These are phyloP conservation scores for Azemiops feae DNA, from an alignment of 2,113 vertebrate species.

Conservation along the genomic window DNA sequence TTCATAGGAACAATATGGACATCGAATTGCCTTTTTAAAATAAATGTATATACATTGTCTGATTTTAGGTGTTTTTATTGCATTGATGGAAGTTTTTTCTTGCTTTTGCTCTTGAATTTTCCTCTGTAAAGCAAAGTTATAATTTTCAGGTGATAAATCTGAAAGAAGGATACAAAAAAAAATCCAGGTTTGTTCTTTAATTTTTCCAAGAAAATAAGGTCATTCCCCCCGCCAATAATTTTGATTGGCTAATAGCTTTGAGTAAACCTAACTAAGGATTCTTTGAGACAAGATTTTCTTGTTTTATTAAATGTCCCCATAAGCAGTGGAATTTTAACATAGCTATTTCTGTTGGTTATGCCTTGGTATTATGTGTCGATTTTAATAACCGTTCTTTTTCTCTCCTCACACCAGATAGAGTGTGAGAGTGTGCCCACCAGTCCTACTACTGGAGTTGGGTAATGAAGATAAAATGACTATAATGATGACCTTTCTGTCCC, in stretches of 20 bases:
- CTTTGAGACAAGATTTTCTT: background rate
- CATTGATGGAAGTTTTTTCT: background rate
- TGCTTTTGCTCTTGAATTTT: background rate
- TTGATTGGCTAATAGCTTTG: background rate
- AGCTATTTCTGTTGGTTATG: background rate
- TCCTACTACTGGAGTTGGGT: constrained; percentile 46
- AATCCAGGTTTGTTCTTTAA: background rate
- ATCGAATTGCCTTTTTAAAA: background rate
- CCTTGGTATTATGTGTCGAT: background rate
- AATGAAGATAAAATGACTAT: constrained; percentile 73
- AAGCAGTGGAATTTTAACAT: background rate
- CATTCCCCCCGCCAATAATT: background rate
- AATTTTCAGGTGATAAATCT: too few relatives aligned
- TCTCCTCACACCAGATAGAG: background rate
- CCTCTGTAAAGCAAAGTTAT: constrained; percentile 23
- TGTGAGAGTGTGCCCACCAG: constrained; percentile 35
- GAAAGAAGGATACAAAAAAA: too few relatives aligned
- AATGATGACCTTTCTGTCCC: constrained; percentile 73
- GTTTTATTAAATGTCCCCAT: background rate
- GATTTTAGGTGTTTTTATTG: background rate
- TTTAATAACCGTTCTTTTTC: constrained; percentile 18
- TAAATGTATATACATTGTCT: background rate
- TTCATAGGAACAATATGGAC: background rate
- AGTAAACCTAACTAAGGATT: background rate
- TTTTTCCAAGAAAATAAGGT: background rate